Percentiles rank a stretch among this genome's conserved stretches.
phyloP scores from a whole-genome alignment of 1,140 invertebrate genomes.

The Notospermus geniculatus region DNA sequence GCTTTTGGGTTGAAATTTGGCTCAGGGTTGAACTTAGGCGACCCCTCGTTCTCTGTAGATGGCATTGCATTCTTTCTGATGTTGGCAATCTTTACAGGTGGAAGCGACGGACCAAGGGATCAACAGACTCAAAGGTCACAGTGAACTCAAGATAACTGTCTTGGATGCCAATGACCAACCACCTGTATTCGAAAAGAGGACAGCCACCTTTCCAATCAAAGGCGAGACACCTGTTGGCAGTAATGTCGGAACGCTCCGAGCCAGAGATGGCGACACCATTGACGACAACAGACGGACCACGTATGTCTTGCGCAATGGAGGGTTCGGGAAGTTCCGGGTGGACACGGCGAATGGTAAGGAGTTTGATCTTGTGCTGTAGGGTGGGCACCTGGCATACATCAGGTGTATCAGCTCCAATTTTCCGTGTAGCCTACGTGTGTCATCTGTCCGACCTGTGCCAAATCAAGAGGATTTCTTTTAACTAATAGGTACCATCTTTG shows the following conservation, averaged over 20 bases:
- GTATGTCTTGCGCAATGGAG: neutral
- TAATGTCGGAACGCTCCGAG: neutral
- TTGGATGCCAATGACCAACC: neutral
- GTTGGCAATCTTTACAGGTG: neutral
- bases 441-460: too few species aligned
- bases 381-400: too few species aligned
- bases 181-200: too few species aligned
- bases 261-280: neutral
- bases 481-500: slow-evolving; percentile 8
- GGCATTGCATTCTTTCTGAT: too few species aligned
- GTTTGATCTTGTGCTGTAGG: too few species aligned
- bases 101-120: neutral
- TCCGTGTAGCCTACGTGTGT: too few species aligned
- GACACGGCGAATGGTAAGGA: neutral
- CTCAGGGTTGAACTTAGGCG: too few species aligned
- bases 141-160: neutral
- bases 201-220: too few species aligned
- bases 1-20: too few species aligned
- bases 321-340: slow-evolving; percentile 1
- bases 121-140: neutral
- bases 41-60: too few species aligned
- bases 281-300: neutral
- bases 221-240: neutral
- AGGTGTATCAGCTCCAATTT: too few species aligned
- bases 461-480: neutral